Percentiles rank a stretch among this genome's conserved stretches.
phyloP scores from a whole-genome alignment of 1,140 invertebrate genomes.

The Macrostomum lignano region DNA sequence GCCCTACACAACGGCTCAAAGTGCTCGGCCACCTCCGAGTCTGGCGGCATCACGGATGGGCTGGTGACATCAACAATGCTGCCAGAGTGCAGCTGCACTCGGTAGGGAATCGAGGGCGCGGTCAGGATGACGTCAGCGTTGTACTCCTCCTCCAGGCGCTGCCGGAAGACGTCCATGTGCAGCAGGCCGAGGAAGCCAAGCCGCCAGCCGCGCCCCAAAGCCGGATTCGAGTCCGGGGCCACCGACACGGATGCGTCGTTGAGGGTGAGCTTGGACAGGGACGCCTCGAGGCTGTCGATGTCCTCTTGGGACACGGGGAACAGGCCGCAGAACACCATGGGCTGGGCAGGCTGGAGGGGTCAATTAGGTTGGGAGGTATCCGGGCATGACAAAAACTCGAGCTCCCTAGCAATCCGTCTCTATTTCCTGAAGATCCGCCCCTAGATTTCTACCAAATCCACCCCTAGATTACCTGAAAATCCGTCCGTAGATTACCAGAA shows the following conservation, averaged over 20 bases:
- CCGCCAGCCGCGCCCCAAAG: conserved; percentile 7
- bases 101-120: conserved; percentile 71
- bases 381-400: too few species aligned
- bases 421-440: too few species aligned
- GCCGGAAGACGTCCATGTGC: conserved; percentile 79
- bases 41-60: background rate
- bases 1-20: too few species aligned
- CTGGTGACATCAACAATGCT: background rate
- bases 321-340: conserved; percentile 1
- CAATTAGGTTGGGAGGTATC: too few species aligned
- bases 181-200: conserved; percentile 63
- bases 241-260: background rate
- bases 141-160: conserved; percentile 70
- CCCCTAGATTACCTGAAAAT: too few species aligned
- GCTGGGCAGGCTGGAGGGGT: too few species aligned
- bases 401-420: too few species aligned
- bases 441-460: too few species aligned
- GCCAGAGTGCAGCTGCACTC: conserved; percentile 25
- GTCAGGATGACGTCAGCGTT: conserved; percentile 59
- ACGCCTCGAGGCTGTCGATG: background rate
- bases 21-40: too few species aligned
- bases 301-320: background rate
- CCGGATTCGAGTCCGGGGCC: background rate
- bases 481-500: too few species aligned
- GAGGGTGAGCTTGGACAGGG: background rate